Evolutionary conservation across 2,888 invertebrate genomes (phyloP).

Genomic region (Iphiclides podalirius): DNA sequence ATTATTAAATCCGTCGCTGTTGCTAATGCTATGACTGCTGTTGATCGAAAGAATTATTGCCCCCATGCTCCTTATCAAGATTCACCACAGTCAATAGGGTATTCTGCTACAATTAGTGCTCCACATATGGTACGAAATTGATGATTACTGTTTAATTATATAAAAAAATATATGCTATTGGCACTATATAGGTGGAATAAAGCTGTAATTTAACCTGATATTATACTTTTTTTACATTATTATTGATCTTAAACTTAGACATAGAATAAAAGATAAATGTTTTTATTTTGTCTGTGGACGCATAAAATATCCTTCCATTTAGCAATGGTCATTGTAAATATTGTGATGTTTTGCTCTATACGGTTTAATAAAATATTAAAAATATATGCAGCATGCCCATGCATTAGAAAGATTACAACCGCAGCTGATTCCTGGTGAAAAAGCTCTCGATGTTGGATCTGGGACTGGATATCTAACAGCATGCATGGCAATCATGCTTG

Average conservation of each 20-base stretch:
- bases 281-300: no score
- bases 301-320: no score
- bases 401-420: slow-evolving; percentile 92
- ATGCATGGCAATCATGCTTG: slow-evolving; percentile 93
- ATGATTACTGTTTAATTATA: no score
- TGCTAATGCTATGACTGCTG: slow-evolving; percentile 88
- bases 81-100: slow-evolving; percentile 96
- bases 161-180: neutral
- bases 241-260: no score
- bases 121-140: slow-evolving; percentile 92
- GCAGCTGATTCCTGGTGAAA: slow-evolving; percentile 87
- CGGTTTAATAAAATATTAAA: no score
- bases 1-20: slow-evolving; percentile 89
- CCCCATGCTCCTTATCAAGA: slow-evolving; percentile 91
- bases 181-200: no score
- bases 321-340: no score
- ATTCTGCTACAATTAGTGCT: slow-evolving; percentile 96
- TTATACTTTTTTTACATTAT: neutral
- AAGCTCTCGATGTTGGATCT: slow-evolving; percentile 94
- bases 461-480: slow-evolving; percentile 96
- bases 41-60: slow-evolving; percentile 92
- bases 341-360: no score
- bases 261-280: no score
- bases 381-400: slow-evolving; percentile 87
- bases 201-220: no score